Base-by-base conservation (phyloP, 2,113 vertebrate species). In the Leucopternis melanops region DNA sequence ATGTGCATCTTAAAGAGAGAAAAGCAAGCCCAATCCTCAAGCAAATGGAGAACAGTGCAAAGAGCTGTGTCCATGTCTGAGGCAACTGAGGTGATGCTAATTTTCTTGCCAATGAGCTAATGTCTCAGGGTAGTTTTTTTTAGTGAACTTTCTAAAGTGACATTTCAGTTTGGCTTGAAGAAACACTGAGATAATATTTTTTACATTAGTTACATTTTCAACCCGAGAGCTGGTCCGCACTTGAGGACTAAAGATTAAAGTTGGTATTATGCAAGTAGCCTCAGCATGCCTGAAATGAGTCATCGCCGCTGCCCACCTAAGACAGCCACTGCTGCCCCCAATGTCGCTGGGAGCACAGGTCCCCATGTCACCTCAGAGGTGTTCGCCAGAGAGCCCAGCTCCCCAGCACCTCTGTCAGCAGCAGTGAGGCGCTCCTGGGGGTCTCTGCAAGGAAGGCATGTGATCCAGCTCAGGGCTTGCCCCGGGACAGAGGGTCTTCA, bases 61-160 rank as follows among this genome's bases (percentile, higher is more conserved):
- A 93, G 70, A 74, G 69, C 55, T 0, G 0, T 25, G 31, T 52
- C 83, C n/a, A 42, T 3, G 27, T 88, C 70, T 75, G 54, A 94
- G 57, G 58, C 85, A 91, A 82, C 22, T 65, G 63, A 96, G 77
- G 66, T 91, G 92, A 96, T 34, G 45, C 31, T 92, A 77, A 85
- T 96, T 90, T 95, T 70, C 81, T 84, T 49, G 8, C 66, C 77
- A 80, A 73, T 94, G 74, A 95, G 54, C 81, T 95, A 91, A 90
- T 80, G 67, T 95, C 78, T 95, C 70, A 70, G 38, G 23, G 67
- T 52, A 26, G 16, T 5, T 25, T 52, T 77, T 92, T 94, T 92
- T 50, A 52, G 62, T 88, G 42, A 63, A 47, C 65, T 95, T 91
- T 91, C 66, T 73, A 52, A 82, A 92, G 74, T 31, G 78, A 91